phyloP scores from a whole-genome alignment of 2,113 vertebrate genomes.

The Oncorhynchus nerka region DNA sequence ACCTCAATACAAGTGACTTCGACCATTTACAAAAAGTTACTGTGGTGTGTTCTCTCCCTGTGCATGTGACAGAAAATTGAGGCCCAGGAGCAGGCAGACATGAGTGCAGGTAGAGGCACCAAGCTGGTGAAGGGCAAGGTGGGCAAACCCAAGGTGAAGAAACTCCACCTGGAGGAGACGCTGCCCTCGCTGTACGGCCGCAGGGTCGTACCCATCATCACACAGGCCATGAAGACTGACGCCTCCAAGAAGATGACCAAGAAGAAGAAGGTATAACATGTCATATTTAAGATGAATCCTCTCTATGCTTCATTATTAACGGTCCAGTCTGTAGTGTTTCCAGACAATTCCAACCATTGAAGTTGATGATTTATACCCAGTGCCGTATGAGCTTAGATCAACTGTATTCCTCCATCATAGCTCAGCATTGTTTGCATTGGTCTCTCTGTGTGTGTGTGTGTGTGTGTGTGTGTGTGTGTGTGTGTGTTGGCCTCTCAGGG shows the following conservation, averaged over 20 bases:
- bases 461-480: background rate
- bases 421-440: background rate
- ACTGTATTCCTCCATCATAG: no score
- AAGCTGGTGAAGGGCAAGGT: constrained; percentile 96
- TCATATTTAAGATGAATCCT: background rate
- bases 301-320: no score
- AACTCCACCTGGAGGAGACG: constrained; percentile 92
- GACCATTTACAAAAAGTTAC: background rate
- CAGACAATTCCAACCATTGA: no score
- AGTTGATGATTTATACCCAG: no score
- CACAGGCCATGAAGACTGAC: constrained; percentile 86
- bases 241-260: constrained; percentile 89
- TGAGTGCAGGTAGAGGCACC: constrained; percentile 77
- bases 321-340: no score
- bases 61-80: constrained; percentile 80
- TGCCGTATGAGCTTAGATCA: no score
- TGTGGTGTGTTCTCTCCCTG: background rate
- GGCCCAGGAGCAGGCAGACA: constrained; percentile 86
- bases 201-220: constrained; percentile 88
- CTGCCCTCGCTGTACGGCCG: constrained; percentile 91
- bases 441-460: background rate
- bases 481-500: constrained; percentile 64
- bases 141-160: constrained; percentile 94
- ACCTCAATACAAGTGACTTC: no score
- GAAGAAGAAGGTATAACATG: constrained; percentile 86